Evolutionary conservation across 2,797 vertebrate genomes (phyloP).

Genomic region (Rhynchotus rufescens): DNA sequence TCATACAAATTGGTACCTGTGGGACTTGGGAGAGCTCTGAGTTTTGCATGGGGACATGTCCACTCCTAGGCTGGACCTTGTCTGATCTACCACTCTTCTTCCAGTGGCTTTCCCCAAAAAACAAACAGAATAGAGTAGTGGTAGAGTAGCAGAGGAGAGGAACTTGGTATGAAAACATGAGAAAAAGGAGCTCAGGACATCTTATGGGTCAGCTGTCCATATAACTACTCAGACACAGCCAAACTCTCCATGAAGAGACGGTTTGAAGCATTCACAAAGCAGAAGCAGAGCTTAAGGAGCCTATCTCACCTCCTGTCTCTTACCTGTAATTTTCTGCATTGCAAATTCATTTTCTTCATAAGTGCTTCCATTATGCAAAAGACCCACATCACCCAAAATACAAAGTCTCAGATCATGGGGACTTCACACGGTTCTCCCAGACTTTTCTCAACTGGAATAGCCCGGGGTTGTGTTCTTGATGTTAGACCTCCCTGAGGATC

Average conservation of each 20-base stretch:
- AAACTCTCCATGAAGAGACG: not conserved
- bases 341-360: not conserved
- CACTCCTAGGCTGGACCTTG: too few relatives aligned
- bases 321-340: accelerated
- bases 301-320: not conserved
- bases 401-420: accelerated
- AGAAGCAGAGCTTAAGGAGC: not conserved
- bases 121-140: not conserved
- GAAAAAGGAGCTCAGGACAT: not conserved
- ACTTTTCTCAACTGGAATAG: not conserved
- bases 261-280: accelerated
- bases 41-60: not conserved
- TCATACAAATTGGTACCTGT: accelerated
- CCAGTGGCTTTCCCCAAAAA: not conserved
- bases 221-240: not conserved
- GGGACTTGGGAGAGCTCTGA: not conserved
- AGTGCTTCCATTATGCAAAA: not conserved
- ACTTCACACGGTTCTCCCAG: accelerated
- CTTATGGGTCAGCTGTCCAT: not conserved
- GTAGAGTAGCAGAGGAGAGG: not conserved
- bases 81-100: not conserved
- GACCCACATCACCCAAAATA: not conserved
- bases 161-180: not conserved
- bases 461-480: not conserved
- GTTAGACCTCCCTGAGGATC: not conserved